phyloP scores from a whole-genome alignment of 2,113 vertebrate species.

The Peucedramus taeniatus region DNA sequence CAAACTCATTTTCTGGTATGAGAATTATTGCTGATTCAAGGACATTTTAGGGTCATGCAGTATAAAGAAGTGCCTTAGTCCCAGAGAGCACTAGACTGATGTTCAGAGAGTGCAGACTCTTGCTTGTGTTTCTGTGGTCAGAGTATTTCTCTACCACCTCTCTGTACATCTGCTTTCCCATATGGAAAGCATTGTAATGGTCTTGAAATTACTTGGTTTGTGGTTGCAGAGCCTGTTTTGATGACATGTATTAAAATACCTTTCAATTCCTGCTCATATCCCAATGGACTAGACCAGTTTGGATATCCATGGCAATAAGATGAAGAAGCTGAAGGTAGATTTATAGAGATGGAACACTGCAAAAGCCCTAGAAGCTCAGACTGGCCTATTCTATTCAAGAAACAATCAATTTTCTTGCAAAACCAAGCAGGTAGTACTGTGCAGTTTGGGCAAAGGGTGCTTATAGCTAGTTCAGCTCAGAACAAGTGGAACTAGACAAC shows the following conservation, averaged over 20 bases:
- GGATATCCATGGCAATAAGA: not conserved
- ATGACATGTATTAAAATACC: not conserved
- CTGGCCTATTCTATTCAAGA: not conserved
- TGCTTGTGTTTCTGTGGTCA: not conserved
- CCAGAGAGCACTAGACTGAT: not conserved
- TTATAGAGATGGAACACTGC: not conserved
- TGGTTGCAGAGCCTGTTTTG: not conserved
- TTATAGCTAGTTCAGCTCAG: not conserved
- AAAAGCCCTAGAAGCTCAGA: not conserved
- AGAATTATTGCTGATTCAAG: not conserved
- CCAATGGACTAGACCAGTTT: not conserved
- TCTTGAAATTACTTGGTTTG: not conserved
- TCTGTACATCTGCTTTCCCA: not conserved
- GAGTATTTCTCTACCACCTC: not conserved
- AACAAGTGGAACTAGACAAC: not conserved
- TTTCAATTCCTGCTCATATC: not conserved
- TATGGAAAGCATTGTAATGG: not conserved
- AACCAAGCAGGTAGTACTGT: not conserved
- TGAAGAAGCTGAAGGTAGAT: not conserved
- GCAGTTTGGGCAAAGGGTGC: accelerated
- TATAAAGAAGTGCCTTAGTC: not conserved
- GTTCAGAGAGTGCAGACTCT: not conserved
- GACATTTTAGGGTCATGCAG: not conserved
- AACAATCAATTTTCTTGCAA: not conserved
- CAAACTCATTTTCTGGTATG: not conserved